These are phyloP conservation scores for Chelonoidis abingdonii DNA, from an alignment of 2,113 vertebrate species.

Conservation along the genomic window DNA sequence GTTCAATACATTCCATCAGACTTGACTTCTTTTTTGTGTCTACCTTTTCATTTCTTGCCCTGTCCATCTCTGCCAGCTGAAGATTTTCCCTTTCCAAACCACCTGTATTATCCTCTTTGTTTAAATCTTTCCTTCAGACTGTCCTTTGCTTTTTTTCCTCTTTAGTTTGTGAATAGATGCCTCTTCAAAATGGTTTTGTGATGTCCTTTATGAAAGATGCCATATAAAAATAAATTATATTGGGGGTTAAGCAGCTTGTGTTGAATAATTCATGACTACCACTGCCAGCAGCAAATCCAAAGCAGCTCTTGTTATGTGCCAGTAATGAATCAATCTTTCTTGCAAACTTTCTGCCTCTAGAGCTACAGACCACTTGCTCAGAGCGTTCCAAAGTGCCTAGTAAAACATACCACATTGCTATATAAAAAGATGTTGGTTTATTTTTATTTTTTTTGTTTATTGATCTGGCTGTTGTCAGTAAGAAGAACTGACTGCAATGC, in stretches of 20 bases:
- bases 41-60: not conserved
- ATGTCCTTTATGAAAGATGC: not conserved
- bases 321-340: not conserved
- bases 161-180: not conserved
- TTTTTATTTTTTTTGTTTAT: not conserved
- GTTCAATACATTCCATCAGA: not conserved
- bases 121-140: not conserved
- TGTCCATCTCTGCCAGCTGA: not conserved
- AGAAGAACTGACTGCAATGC: not conserved
- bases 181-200: not conserved
- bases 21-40: not conserved
- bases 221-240: not conserved
- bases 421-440: not conserved
- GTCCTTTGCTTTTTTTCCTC: not conserved
- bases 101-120: not conserved
- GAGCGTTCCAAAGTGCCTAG: not conserved
- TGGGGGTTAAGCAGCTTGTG: not conserved
- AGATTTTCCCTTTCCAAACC: not conserved
- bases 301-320: not conserved
- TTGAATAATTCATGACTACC: not conserved
- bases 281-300: not conserved
- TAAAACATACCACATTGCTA: not conserved
- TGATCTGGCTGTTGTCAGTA: not conserved
- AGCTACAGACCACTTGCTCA: not conserved
- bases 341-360: not conserved